Conservation (phyloP, 2,888 invertebrate genomes). For the Lasiommata megera region DNA sequence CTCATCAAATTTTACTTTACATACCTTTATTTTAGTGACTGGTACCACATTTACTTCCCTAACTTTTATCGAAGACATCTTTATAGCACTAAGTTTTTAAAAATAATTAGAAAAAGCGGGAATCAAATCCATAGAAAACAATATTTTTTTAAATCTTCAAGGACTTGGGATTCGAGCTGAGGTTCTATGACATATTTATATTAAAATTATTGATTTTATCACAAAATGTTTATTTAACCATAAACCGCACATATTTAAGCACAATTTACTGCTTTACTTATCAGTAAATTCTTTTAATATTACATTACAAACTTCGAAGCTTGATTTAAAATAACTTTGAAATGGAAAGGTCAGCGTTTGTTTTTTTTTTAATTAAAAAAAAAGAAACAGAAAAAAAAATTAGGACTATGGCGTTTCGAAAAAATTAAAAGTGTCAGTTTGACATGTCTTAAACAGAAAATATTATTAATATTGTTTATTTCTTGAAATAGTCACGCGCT, state of each 20-base stretch:
- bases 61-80: conserved; percentile 37
- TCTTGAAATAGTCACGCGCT: neutral
- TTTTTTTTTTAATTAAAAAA: conserved; percentile 70
- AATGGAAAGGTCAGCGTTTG: conserved; percentile 62
- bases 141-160: conserved; percentile 55
- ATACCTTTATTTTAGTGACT: conserved; percentile 47
- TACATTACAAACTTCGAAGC: too few species aligned
- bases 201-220: conserved; percentile 22
- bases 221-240: neutral
- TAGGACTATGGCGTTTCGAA: conserved; percentile 49
- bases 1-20: too few species aligned
- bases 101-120: conserved; percentile 49
- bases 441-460: conserved; percentile 24
- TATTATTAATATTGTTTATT: neutral
- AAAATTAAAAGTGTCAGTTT: conserved; percentile 51
- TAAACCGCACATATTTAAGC: neutral
- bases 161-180: conserved; percentile 44
- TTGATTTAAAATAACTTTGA: conserved; percentile 1
- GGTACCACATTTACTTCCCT: conserved; percentile 48
- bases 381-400: conserved; percentile 51
- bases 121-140: conserved; percentile 46
- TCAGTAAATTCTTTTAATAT: too few species aligned
- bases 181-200: conserved; percentile 36
- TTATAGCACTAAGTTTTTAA: conserved; percentile 23
- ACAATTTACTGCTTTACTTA: too few species aligned